Evolutionary conservation across 2,113 vertebrate species (phyloP).

Genomic region (Cebus imitator): DNA sequence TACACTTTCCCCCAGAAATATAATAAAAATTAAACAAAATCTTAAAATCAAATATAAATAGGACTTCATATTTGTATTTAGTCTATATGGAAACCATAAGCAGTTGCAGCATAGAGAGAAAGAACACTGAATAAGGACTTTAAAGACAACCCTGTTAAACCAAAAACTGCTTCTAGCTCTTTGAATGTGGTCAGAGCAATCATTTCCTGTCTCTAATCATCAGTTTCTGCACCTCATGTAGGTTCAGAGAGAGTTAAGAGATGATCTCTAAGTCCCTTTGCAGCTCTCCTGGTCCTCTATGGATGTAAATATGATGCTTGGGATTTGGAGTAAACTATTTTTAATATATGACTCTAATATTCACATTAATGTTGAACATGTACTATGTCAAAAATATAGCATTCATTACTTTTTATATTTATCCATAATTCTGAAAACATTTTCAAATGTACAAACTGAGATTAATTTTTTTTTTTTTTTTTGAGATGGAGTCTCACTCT

Average conservation of each 20-base stretch:
- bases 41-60: neutral
- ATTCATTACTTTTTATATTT: neutral
- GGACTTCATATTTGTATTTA: neutral
- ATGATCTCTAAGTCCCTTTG: neutral
- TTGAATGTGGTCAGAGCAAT: neutral
- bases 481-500: no score
- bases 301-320: neutral
- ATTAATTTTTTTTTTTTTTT: neutral
- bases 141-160: neutral
- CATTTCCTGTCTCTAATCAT: neutral
- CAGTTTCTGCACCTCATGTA: neutral
- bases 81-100: neutral
- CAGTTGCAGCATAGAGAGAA: neutral
- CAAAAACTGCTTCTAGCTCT: neutral
- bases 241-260: neutral
- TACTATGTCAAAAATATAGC: neutral
- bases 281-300: rapidly evolving
- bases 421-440: neutral
- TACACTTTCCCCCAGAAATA: neutral
- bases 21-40: neutral
- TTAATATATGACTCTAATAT: neutral
- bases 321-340: neutral
- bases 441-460: neutral
- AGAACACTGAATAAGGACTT: neutral
- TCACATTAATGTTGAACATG: neutral